These are phyloP conservation scores for Eristalinus aeneus DNA, from an alignment of 2,888 invertebrate genomes.

Conservation along the genomic window DNA sequence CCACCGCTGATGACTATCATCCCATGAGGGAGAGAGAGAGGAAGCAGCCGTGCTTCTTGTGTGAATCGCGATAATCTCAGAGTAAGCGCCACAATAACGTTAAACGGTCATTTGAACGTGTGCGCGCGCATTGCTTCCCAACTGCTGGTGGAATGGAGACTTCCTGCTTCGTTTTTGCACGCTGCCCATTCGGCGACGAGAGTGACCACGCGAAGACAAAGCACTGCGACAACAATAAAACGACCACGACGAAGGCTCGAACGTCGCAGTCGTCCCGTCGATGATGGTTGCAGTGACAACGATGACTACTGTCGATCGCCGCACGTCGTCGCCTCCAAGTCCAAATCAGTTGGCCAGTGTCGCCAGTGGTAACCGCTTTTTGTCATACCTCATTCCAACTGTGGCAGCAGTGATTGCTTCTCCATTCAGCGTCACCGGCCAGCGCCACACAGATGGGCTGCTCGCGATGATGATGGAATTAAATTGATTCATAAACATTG, in stretches of 20 bases:
- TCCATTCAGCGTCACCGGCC: conserved; percentile 29
- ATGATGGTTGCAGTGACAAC: conserved; percentile 4
- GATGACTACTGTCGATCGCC: conserved; percentile 39
- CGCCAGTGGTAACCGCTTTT: conserved; percentile 53
- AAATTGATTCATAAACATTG: conserved; percentile 68
- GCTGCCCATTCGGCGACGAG: conserved; percentile 53
- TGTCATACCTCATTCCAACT: conserved; percentile 28
- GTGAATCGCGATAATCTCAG: conserved; percentile 57
- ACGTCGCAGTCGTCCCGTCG: background rate
- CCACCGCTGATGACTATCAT: background rate
- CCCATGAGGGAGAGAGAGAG: background rate
- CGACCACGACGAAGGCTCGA: background rate
- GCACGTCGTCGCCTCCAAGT: conserved; percentile 39
- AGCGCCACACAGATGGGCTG: conserved; percentile 64
- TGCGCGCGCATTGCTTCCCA: conserved; percentile 56
- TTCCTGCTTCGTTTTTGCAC: conserved; percentile 62
- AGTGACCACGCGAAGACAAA: conserved; percentile 22
- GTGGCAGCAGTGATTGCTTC: conserved; percentile 35
- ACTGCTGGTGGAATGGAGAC: conserved; percentile 64
- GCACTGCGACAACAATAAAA: background rate
- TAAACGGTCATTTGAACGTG: conserved; percentile 64
- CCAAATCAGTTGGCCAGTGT: conserved; percentile 36
- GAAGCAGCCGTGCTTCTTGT: conserved; percentile 1
- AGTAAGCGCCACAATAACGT: conserved; percentile 67
- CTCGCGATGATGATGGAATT: conserved; percentile 52